Evolutionary conservation across 2,888 invertebrate genomes (phyloP).

Genomic region (Xestia ashworthii): DNA sequence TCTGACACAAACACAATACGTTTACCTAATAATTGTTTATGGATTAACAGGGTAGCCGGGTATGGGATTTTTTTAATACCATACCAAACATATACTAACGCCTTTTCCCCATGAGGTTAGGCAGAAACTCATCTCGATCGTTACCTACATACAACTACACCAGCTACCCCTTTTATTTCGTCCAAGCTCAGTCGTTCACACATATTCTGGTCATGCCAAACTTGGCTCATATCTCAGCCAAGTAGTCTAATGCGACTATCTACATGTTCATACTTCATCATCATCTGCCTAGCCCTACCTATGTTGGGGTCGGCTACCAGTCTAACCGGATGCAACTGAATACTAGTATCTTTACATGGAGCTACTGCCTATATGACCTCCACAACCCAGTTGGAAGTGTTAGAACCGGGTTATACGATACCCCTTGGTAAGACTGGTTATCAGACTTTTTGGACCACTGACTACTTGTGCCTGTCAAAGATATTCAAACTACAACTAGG

Average conservation of each 20-base stretch:
- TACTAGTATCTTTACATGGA: no score
- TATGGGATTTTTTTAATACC: background rate
- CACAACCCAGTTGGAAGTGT: no score
- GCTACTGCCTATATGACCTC: no score
- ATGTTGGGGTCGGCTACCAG: no score
- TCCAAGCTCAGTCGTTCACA: background rate
- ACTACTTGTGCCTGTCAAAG: no score
- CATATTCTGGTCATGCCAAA: background rate
- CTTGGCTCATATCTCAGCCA: background rate
- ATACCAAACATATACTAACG: background rate
- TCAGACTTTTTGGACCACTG: no score
- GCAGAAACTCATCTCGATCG: background rate
- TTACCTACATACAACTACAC: background rate
- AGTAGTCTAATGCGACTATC: background rate
- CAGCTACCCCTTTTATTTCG: background rate
- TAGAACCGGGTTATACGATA: no score
- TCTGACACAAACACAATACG: constrained; percentile 13
- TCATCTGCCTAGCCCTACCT: no score
- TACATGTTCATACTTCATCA: background rate
- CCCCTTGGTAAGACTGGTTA: no score
- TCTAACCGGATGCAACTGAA: no score
- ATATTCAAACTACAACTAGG: no score
- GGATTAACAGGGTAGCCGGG: constrained; percentile 2
- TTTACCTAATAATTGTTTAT: constrained; percentile 14
- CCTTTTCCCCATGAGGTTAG: background rate